Base-by-base conservation (phyloP, 2,113 vertebrate species). In the Pelmatolapia mariae region DNA sequence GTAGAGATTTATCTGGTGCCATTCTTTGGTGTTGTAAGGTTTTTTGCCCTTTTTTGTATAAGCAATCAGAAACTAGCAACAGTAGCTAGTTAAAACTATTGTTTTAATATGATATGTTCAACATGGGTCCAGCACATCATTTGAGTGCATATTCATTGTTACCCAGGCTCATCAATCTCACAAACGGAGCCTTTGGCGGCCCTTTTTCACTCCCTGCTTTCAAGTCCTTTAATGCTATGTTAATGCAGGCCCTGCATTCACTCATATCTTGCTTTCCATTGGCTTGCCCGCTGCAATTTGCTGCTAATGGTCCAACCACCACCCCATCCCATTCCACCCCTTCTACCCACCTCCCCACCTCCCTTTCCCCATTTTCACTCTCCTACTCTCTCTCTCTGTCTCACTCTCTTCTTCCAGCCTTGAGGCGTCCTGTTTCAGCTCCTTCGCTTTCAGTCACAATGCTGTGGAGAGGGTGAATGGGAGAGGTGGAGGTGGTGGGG, bases 391-490 rank as follows among this genome's bases (percentile, higher is more conserved):
- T 91, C 85, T 93, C 91, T 88, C 81, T 71, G 50, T 89, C 85
- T 83, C 78, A 59, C 85, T 87, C 91, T 84, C 80, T 83, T 81
- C 45, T 90, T 90, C 92, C 93, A 95, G 93, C 95, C 95, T 96
- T 93, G 92, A 96, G 95, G 95, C 95, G 93, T 96, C 96, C 96
- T 89, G 87, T 97, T 97, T 95, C 95, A 96, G 94, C 94, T 96
- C 94, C 93, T 95, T 94, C 88, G 93, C 93, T 96, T 95, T 95
- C 91, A 96, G 94, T 95, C 90, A 95, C 95, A 95, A 96, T 93
- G 93, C 92, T 93, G 92, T 92, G 89, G 90, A 92, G 90, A 86
- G 93, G 85, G 87, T 93, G 93, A 95, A 93, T 92, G 92, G 91
- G 89, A 91, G 93, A 92, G 93, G 50, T 84, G 86, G 82, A 31